These are phyloP conservation scores for Bungarus multicinctus DNA, from an alignment of 2,113 vertebrate genomes.

Conservation along the genomic window DNA sequence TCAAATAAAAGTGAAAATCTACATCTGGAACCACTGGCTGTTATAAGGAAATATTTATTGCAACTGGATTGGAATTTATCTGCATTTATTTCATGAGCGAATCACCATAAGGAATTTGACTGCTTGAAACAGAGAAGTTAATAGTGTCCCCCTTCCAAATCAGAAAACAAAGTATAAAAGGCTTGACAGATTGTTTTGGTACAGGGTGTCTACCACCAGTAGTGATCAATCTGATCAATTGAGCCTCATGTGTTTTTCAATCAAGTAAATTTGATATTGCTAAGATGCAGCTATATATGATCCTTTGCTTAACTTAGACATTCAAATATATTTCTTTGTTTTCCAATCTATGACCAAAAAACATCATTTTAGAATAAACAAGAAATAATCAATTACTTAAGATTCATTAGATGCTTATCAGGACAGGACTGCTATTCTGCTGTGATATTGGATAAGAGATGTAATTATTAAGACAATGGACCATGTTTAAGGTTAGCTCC, in stretches of 20 bases:
- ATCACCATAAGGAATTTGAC: background rate
- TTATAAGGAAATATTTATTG: background rate
- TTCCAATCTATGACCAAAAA: background rate
- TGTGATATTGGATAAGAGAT: background rate
- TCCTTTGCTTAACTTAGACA: background rate
- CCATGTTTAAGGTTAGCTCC: background rate
- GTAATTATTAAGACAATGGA: background rate
- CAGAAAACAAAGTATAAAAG: background rate
- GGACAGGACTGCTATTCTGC: background rate
- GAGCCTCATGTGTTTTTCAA: background rate
- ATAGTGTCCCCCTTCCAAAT: background rate
- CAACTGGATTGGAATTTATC: background rate
- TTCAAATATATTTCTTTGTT: background rate
- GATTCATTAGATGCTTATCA: background rate
- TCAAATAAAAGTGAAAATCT: background rate
- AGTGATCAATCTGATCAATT: background rate
- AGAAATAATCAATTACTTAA: background rate
- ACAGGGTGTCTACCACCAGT: background rate
- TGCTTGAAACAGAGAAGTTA: background rate
- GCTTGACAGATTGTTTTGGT: background rate
- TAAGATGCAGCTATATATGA: background rate
- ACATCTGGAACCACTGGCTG: background rate
- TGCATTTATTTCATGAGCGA: background rate
- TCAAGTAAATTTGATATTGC: background rate
- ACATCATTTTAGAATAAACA: background rate